Conservation (phyloP, 2,888 invertebrate genomes). For the Lordiphosa andalusiaca region DNA sequence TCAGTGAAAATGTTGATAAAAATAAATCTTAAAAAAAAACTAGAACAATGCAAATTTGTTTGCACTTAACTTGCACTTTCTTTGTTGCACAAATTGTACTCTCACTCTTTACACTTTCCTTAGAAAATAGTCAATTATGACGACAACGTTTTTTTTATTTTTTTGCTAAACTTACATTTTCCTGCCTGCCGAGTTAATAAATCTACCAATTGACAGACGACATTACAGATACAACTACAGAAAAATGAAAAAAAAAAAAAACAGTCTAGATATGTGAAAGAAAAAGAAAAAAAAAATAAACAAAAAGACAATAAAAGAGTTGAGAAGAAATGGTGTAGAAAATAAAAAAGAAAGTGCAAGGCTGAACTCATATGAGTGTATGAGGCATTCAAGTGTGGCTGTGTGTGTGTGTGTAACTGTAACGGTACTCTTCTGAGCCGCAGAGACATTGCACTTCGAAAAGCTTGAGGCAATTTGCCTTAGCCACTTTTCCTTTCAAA, state of each 20-base stretch:
- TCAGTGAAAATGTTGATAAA: too few species aligned
- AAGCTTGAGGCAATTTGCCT: constrained; percentile 2
- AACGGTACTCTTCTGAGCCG: constrained; percentile 25
- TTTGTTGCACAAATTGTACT: constrained; percentile 52
- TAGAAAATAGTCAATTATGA: constrained; percentile 59
- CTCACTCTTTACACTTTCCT: constrained; percentile 51
- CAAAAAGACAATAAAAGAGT: constrained; percentile 17
- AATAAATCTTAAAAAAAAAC: too few species aligned
- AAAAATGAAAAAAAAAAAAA: constrained; percentile 16
- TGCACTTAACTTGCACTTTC: constrained; percentile 55
- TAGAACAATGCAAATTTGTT: too few species aligned
- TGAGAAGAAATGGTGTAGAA: constrained; percentile 51
- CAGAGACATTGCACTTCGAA: constrained; percentile 8
- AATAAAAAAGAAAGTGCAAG: constrained; percentile 64
- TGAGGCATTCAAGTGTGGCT: constrained; percentile 5
- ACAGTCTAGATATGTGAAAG: neutral
- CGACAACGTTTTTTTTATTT: constrained; percentile 31
- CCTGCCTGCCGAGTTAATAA: constrained; percentile 41
- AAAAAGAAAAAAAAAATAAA: too few species aligned
- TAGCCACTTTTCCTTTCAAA: constrained; percentile 30
- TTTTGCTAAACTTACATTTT: constrained; percentile 20
- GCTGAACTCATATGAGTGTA: constrained; percentile 21
- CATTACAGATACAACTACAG: constrained; percentile 16
- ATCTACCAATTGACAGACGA: constrained; percentile 55
- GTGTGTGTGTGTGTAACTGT: constrained; percentile 13